Conservation (phyloP, 2,797 vertebrate genomes). For the Karalla daura region DNA sequence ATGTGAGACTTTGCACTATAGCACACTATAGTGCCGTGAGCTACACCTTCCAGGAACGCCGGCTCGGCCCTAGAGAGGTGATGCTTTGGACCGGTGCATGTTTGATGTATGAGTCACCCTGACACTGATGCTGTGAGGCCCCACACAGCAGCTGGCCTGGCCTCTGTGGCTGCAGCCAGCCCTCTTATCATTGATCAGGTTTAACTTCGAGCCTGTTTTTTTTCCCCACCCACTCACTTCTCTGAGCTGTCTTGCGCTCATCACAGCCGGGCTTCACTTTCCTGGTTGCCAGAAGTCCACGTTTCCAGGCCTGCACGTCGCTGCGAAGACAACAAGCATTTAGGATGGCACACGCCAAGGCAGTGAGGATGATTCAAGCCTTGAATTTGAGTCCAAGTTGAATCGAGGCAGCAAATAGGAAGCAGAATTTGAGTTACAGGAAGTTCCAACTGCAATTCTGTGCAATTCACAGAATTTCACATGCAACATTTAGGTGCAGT, state of each 20-base stretch:
- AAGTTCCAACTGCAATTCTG: too few relatives aligned
- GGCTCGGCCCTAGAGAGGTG: neutral
- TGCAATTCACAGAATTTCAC: too few relatives aligned
- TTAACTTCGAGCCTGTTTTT: neutral
- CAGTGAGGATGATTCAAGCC: too few relatives aligned
- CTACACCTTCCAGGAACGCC: neutral
- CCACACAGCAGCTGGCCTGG: neutral
- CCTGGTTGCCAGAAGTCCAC: neutral
- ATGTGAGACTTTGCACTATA: neutral
- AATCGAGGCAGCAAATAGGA: too few relatives aligned
- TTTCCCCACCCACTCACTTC: neutral
- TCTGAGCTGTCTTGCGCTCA: neutral
- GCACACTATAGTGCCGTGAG: neutral
- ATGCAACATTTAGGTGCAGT: too few relatives aligned
- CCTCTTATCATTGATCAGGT: neutral
- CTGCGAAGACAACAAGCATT: neutral
- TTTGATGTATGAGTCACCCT: neutral
- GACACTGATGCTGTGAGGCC: neutral
- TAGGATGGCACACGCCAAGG: too few relatives aligned
- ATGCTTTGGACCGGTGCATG: neutral
- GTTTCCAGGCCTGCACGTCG: neutral
- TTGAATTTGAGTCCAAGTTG: too few relatives aligned
- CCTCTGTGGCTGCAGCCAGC: neutral
- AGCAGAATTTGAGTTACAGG: too few relatives aligned
- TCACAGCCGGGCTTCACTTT: neutral